Percentiles rank a stretch among this genome's conserved stretches.
Conservation (phyloP, 1,140 invertebrate genomes). For the Arion vulgaris region DNA sequence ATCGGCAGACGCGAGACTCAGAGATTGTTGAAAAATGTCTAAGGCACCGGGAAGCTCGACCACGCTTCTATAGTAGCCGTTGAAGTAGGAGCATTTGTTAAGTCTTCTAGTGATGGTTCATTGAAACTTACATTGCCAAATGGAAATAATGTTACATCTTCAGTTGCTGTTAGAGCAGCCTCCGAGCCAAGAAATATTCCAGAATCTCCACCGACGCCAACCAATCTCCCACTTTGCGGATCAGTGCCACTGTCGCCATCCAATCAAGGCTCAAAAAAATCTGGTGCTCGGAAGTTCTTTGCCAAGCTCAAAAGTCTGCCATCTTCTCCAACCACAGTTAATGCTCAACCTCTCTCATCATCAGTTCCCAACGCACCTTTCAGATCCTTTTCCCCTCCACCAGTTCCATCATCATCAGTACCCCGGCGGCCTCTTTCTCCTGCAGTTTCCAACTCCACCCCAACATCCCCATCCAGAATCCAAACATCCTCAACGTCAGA, state of each 20-base stretch:
- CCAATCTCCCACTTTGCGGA: conserved; percentile 36
- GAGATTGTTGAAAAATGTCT: conserved; percentile 69
- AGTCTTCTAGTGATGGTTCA: conserved; percentile 29
- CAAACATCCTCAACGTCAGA: conserved; percentile 5
- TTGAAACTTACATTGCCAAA: conserved; percentile 4
- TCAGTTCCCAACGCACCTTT: conserved; percentile 26
- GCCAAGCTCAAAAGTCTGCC: conserved; percentile 47
- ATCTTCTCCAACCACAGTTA: conserved; percentile 38
- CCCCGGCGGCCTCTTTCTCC: conserved; percentile 25
- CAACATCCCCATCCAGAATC: conserved; percentile 19
- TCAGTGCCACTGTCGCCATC: conserved; percentile 34
- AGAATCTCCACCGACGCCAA: conserved; percentile 38
- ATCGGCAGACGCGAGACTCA: conserved; percentile 65
- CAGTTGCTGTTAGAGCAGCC: conserved; percentile 7
- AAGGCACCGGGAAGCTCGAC: conserved; percentile 91
- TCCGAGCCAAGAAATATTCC: neutral
- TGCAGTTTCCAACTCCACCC: conserved; percentile 15
- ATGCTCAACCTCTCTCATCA: conserved; percentile 36
- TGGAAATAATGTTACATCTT: conserved; percentile 12
- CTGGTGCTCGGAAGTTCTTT: conserved; percentile 49
- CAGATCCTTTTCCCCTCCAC: neutral
- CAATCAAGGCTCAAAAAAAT: conserved; percentile 42
- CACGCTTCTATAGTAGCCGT: conserved; percentile 91
- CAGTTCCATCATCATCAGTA: neutral
- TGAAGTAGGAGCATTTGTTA: conserved; percentile 75